phyloP scores from a whole-genome alignment of 2,888 invertebrate genomes.

The Tholera decimalis region DNA sequence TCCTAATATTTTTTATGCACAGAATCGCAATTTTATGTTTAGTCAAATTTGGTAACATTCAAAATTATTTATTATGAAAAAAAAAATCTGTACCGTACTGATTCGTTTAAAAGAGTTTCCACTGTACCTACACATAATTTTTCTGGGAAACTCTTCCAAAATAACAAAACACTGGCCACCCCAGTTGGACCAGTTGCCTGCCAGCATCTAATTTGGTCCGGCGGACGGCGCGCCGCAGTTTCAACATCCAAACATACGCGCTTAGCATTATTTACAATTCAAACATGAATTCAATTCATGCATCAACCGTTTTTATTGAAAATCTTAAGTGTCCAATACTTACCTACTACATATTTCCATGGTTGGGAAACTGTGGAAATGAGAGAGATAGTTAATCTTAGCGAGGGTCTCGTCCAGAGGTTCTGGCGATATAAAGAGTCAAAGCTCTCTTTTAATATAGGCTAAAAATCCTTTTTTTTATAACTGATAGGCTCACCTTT shows the following conservation, averaged over 20 bases:
- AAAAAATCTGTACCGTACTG: too few relatives aligned
- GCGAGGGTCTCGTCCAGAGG: neutral
- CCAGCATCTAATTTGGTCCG: constrained; percentile 84
- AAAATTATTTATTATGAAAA: too few relatives aligned
- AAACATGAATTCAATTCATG: constrained; percentile 59
- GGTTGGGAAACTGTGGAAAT: too few relatives aligned
- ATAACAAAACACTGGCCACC: constrained; percentile 53
- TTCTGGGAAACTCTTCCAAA: constrained; percentile 20
- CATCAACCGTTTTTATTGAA: constrained; percentile 33
- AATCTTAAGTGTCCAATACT: neutral
- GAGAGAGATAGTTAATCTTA: neutral
- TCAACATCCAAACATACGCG: constrained; percentile 74
- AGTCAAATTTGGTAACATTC: too few relatives aligned
- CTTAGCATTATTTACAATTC: constrained; percentile 67
- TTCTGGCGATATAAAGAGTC: neutral
- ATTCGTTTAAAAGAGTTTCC: too few relatives aligned
- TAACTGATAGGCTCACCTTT: too few relatives aligned
- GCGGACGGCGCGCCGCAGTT: constrained; percentile 71
- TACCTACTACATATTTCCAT: constrained; percentile 4
- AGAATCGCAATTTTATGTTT: too few relatives aligned
- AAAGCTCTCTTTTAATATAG: too few relatives aligned
- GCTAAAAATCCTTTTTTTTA: too few relatives aligned
- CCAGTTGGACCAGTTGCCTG: constrained; percentile 73
- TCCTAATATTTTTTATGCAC: too few relatives aligned
- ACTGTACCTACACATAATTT: too few relatives aligned